phyloP scores from a whole-genome alignment of 2,113 vertebrate species.

The Seriola aureovittata region DNA sequence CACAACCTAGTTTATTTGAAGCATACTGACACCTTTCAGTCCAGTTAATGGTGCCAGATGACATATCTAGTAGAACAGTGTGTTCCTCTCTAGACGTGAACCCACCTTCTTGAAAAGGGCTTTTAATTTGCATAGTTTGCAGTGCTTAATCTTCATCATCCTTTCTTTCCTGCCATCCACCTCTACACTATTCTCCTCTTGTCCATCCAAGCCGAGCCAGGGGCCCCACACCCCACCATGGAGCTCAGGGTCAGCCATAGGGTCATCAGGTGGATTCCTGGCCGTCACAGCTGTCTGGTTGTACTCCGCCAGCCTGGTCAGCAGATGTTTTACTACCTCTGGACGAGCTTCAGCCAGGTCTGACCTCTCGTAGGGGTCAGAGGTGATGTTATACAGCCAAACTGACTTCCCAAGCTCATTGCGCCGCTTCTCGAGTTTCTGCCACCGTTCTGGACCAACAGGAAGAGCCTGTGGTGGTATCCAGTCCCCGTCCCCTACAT shows the following conservation, averaged over 20 bases:
- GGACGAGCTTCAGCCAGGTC: constrained; percentile 89
- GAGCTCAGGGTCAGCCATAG: constrained; percentile 91
- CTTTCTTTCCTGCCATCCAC: constrained; percentile 75
- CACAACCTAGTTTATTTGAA: neutral
- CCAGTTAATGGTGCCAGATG: neutral
- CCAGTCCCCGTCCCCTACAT: constrained; percentile 93
- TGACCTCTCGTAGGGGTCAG: constrained; percentile 91
- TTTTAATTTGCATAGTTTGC: constrained; percentile 81
- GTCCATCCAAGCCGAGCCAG: constrained; percentile 87
- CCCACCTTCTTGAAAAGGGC: constrained; percentile 81
- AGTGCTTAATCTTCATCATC: constrained; percentile 64
- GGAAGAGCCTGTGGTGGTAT: constrained; percentile 89
- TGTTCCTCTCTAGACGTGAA: constrained; percentile 75
- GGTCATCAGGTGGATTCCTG: constrained; percentile 91
- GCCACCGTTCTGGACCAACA: constrained; percentile 85
- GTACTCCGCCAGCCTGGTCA: constrained; percentile 88
- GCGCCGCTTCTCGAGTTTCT: constrained; percentile 87
- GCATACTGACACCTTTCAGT: constrained; percentile 4
- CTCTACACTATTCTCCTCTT: constrained; percentile 15
- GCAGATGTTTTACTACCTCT: constrained; percentile 89
- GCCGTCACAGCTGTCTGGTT: constrained; percentile 91
- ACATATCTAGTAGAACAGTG: constrained; percentile 65
- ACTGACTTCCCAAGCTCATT: constrained; percentile 88
- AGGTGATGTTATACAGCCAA: constrained; percentile 94
- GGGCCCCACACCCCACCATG: constrained; percentile 94